Conservation (phyloP, 2,113 vertebrate species). For the Malurus melanocephalus region DNA sequence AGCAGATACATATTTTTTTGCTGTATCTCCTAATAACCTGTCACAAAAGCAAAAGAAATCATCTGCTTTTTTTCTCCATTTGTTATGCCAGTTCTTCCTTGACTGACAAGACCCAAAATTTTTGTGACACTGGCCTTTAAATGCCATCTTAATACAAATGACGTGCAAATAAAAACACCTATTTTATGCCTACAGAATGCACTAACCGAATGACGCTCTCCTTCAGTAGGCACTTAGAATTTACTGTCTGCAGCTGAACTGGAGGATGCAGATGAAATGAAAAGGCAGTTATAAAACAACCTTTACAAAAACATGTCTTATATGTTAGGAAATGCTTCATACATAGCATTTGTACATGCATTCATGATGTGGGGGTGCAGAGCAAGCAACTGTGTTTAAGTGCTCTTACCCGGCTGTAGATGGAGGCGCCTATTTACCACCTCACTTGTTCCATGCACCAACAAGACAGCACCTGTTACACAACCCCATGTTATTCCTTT, state of each 20-base stretch:
- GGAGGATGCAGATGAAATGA: not conserved
- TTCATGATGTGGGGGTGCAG: not conserved
- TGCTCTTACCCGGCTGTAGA: not conserved
- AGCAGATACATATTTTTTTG: not conserved
- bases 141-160: not conserved
- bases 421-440: not conserved
- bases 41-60: not conserved
- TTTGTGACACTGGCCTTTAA: not conserved
- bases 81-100: not conserved
- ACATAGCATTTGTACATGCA: rapidly evolving
- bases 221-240: not conserved
- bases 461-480: not conserved
- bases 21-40: not conserved
- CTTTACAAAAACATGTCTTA: not conserved
- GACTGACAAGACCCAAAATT: not conserved
- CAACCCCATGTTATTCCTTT: not conserved
- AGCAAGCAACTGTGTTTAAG: not conserved
- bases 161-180: not conserved
- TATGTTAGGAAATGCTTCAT: not conserved
- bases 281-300: not conserved
- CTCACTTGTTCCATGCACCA: not conserved
- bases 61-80: not conserved
- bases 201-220: not conserved
- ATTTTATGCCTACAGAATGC: not conserved
- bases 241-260: not conserved